A percentile compares a stretch with the other conserved stretches of the same genome.
These are phyloP conservation scores for Erebia epiphron DNA, from an alignment of 2,888 invertebrate genomes.

Conservation along the genomic window DNA sequence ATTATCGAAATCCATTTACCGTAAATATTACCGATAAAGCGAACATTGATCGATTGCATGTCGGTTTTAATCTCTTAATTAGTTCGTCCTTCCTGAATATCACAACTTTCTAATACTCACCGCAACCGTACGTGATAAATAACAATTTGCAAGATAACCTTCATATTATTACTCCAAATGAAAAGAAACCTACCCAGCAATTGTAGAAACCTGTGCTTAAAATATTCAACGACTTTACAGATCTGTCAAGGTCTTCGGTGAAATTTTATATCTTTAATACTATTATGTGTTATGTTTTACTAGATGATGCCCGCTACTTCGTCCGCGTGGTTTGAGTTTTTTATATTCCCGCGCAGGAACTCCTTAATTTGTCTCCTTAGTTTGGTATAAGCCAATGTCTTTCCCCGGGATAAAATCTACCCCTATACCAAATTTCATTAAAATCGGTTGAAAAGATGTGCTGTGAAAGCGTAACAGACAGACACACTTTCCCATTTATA, in stretches of 20 bases:
- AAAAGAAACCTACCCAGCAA: constrained; percentile 2
- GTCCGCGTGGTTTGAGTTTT: too few relatives aligned
- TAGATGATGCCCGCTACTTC: too few relatives aligned
- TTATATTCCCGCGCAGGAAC: too few relatives aligned
- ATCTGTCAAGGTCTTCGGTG: constrained; percentile 3
- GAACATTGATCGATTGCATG: constrained; percentile 50
- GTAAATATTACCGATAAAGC: constrained; percentile 40
- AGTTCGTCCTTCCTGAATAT: constrained; percentile 52
- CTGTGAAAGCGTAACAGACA: too few relatives aligned
- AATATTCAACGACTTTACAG: background rate
- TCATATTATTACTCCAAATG: background rate
- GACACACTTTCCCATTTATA: too few relatives aligned
- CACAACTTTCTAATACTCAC: constrained; percentile 53
- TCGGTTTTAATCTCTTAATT: constrained; percentile 54
- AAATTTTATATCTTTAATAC: constrained; percentile 2
- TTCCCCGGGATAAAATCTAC: too few relatives aligned
- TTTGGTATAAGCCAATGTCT: too few relatives aligned
- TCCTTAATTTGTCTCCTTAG: too few relatives aligned
- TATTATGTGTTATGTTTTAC: too few relatives aligned
- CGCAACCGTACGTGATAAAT: background rate
- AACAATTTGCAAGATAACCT: constrained; percentile 10
- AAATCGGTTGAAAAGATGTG: too few relatives aligned
- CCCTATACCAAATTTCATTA: too few relatives aligned
- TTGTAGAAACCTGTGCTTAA: constrained; percentile 2
- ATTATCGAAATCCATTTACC: constrained; percentile 22